Evolutionary conservation across 2,888 invertebrate species (phyloP).

Genomic region (Tipula unca): DNA sequence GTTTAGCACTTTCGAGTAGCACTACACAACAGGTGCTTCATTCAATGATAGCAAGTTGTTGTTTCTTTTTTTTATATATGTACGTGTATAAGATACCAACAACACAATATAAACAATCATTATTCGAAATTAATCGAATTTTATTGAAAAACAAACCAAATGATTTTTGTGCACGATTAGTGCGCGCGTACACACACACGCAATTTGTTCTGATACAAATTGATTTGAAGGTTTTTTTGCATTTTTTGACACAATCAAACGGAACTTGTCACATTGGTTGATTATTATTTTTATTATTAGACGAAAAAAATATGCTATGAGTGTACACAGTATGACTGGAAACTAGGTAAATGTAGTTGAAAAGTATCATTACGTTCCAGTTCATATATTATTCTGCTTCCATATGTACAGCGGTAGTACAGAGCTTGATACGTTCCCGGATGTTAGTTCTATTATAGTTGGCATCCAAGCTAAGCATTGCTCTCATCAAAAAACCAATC

Average conservation of each 20-base stretch:
- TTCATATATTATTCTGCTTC: neutral
- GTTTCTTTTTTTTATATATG: neutral
- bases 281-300: neutral
- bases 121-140: neutral
- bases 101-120: neutral
- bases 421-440: too few species aligned
- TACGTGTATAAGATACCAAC: neutral
- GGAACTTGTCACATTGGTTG: slow-evolving; percentile 8
- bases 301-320: neutral
- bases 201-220: slow-evolving; percentile 4
- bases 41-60: neutral
- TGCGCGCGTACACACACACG: neutral
- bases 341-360: neutral
- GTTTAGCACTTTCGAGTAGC: neutral
- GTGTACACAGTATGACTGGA: neutral
- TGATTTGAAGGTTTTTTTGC: neutral
- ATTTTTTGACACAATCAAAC: neutral
- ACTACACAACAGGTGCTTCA: neutral
- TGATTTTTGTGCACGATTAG: neutral
- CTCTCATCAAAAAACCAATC: too few species aligned
- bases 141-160: neutral
- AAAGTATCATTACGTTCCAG: neutral
- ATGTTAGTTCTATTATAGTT: too few species aligned
- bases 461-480: too few species aligned
- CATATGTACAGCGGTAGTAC: too few species aligned